Evolutionary conservation across 1,140 invertebrate genomes (phyloP), one percentile per base, ranked within the genome.

Genomic region (Paraescarpia echinospica): DNA sequence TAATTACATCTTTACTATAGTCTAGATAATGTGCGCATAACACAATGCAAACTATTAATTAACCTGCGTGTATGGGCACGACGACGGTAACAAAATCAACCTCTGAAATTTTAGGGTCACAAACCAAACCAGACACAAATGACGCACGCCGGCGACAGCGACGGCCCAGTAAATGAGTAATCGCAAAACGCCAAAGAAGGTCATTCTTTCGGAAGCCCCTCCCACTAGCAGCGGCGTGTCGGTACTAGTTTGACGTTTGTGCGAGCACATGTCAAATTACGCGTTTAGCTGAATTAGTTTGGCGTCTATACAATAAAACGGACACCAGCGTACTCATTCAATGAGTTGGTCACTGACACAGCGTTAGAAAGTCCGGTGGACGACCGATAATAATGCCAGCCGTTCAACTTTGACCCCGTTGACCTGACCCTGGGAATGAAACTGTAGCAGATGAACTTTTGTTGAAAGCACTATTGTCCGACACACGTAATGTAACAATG

Each of bases 391-490:
- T 27, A 77, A 77, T 77, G 59, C 12, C 22, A 77, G 59, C 22
- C 59, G 59, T 77, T 77, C 59, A 77, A 77, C 59, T 77, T 77
- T 77, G 27, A 77, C 59, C 59, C 41, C 22, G 59, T 77, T 77
- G 59, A 77, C 59, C 59, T 77, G 59, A 77, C 59, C 59, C 59
- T 77, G 59, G 59, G 59, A 77, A 77, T 77, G 59, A 77, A 77
- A 77, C 59, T 77, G 59, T 77, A 77, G 59, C 59, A 27, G 59
- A 77, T 77, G 59, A 77, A 0, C 9, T 77, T 77, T 18, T 2
- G 18, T 18, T 12, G 14, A 31, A 77, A 22, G 14, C 18, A 31
- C 59, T 18, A 18, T 22, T 18, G 59, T 77, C 22, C 59, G 59
- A 77, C 8, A 77, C 59, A 77, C 27, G 59, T 77, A 77, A 77